Base-by-base conservation (phyloP, 2,888 invertebrate genomes). In the Orchestes rusci region DNA sequence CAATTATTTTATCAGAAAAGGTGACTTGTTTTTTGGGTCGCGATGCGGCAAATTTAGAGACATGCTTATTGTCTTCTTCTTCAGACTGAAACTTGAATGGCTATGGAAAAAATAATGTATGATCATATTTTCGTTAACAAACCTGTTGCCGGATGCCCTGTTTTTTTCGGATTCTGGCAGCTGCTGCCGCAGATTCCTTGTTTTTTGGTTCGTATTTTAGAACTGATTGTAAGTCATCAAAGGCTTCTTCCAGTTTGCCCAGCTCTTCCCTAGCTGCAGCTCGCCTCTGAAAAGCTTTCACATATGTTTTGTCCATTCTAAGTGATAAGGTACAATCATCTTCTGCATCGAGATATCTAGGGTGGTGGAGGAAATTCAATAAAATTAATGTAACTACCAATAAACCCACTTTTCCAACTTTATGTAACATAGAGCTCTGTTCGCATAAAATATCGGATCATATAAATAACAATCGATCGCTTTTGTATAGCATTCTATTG, bases 391-490 rank as follows among this genome's bases (percentile, higher is more conserved):
- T 17, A 5, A 12, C 12, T 19, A 23, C 15, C 12, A 7, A 28
- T 19, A 19, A 10, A 31, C 5, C 7, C 5, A 30, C 12, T 32
- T 32, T 27, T 23, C 23, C n/a, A n/a, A n/a, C n/a, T 89, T 92
- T 7, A 94, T 71, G 51, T 84, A 78, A 56, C 94, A 94, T 40
- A 93, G 73, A 2, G 90, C 93, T 55, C 95, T 74, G 66, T 95
- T 95, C 0, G 90, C 88, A 59, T 78, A 90, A 62, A 85, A 86
- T 10, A 88, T 74, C 2, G 92, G 79, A 64, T 90, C 81, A 63
- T 79, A 76, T 5, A 82, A 76, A 57, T 87, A 88, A 43, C 83
- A 67, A 46, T 85, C 80, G 28, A 97, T 92, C 0, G 96, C 96
- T 62, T 83, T 78, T 30, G 81, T 82, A 65, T 97, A 99, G 63